Evolutionary conservation across 2,113 vertebrate genomes (phyloP), one percentile per base, ranked within the genome.

Genomic region (Monopterus albus): DNA sequence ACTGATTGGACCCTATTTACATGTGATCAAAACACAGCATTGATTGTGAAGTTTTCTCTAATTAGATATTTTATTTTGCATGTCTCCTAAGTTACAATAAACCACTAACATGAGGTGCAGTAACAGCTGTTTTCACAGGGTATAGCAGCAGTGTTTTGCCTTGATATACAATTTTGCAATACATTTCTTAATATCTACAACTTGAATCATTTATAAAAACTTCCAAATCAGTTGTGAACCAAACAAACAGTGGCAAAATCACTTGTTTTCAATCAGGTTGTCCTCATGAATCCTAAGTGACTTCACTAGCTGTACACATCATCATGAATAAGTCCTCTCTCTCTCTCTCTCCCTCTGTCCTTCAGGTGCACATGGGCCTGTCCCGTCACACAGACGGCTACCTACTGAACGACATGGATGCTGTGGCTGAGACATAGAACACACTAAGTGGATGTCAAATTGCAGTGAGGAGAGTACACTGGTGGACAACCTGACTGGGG

Each of bases 361-460:
- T 79, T 43, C 85, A 95, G 94, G 87, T 65, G 40, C 92, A 36
- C 0, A 45, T 94, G 77, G 93, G 94, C n/a, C 76, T 94, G n/a
- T 90, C 81, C 0, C 72, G 83, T 23, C 92, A 69, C 83, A 92
- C 94, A 3, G 95, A 96, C 71, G 90, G 95, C 60, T 96, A 95
- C 87, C 86, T 97, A 18, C 89, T 97, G 59, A 94, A 89, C 46
- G 86, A 86, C n/a, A 84, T 97, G 43, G 95, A 96, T 5, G 17
- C 86, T 0, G 75, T 33, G 43, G 71, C 20, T 39, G 91, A 92
- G 23, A 72, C 86, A 79, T 88, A 78, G 52, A 25, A 60, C 31
- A 51, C 33, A 1, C 10, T 14, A 42, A 49, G 23, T 18, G 21
- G 42, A 42, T 3, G 36, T 33, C 42, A 25, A 38, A n/a, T n/a